A percentile compares a stretch with the other conserved stretches of the same genome.
These are phyloP conservation scores for Lissonota sp. DNA, from an alignment of 2,888 invertebrate species.

Conservation along the genomic window DNA sequence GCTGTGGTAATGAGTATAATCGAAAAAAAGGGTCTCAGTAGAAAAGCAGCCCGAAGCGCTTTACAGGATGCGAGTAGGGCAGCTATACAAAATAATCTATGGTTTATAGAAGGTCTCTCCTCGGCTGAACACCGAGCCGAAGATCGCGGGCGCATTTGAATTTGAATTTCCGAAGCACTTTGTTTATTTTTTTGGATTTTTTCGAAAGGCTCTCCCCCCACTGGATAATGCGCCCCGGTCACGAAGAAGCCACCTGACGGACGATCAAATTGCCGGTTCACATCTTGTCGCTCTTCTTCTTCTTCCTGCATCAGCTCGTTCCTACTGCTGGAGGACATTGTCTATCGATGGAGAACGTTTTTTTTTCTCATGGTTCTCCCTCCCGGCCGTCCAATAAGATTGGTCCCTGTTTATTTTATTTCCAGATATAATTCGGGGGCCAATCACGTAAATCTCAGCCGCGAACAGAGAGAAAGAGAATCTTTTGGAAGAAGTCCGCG, in stretches of 20 bases:
- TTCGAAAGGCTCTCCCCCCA: constrained; percentile 39
- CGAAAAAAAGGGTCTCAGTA: constrained; percentile 75
- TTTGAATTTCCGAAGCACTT: constrained; percentile 78
- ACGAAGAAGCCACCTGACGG: constrained; percentile 82
- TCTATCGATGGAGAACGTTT: neutral
- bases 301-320: constrained; percentile 4
- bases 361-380: neutral
- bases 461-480: neutral
- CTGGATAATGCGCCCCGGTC: constrained; percentile 78
- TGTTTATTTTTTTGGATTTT: constrained; percentile 30
- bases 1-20: constrained; percentile 81
- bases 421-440: constrained; percentile 20
- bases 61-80: constrained; percentile 22
- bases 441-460: neutral
- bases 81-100: constrained; percentile 10
- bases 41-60: constrained; percentile 79
- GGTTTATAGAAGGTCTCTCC: constrained; percentile 5
- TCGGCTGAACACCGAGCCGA: constrained; percentile 36
- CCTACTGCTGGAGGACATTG: neutral
- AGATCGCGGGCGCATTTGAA: constrained; percentile 75
- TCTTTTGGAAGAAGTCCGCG: neutral
- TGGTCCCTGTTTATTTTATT: constrained; percentile 13
- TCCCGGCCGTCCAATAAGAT: neutral
- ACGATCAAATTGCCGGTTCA: constrained; percentile 78
- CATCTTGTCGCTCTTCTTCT: constrained; percentile 13